These are phyloP conservation scores for Atta colombica DNA, from an alignment of 1,140 invertebrate species.

Conservation along the genomic window DNA sequence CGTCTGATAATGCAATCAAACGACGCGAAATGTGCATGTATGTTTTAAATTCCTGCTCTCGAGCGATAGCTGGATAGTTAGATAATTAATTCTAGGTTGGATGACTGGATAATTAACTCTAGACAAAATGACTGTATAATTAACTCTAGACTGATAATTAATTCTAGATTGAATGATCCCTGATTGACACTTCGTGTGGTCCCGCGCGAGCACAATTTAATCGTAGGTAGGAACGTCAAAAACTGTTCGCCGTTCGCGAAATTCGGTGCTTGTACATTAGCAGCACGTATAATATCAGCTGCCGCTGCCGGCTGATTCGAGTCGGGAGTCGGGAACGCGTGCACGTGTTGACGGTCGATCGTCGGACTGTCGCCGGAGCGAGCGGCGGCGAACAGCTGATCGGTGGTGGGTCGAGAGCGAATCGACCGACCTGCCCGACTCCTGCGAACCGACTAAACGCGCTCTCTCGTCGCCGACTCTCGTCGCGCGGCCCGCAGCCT, in stretches of 20 bases:
- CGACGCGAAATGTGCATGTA: background rate
- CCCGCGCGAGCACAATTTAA: background rate
- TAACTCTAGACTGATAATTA: background rate
- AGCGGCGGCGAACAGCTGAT: conserved; percentile 54
- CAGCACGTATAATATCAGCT: background rate
- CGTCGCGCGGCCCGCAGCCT: background rate
- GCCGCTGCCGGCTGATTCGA: conserved; percentile 42
- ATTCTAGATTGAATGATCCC: background rate
- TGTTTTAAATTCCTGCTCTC: background rate
- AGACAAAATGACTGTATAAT: background rate
- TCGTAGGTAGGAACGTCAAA: background rate
- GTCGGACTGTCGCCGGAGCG: conserved; percentile 34
- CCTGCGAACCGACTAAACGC: conserved; percentile 51
- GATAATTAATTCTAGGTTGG: background rate
- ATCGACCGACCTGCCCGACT: conserved; percentile 51
- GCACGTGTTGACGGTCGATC: conserved; percentile 55
- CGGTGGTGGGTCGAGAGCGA: conserved; percentile 35
- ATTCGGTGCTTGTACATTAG: background rate
- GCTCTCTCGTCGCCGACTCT: conserved; percentile 37
- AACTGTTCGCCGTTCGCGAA: background rate
- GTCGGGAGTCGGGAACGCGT: conserved; percentile 36
- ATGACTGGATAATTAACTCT: background rate
- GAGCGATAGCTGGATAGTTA: background rate
- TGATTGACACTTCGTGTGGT: conserved; percentile 8
- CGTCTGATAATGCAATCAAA: background rate